phyloP scores from a whole-genome alignment of 2,113 vertebrate genomes.

The Myodes glareolus region DNA sequence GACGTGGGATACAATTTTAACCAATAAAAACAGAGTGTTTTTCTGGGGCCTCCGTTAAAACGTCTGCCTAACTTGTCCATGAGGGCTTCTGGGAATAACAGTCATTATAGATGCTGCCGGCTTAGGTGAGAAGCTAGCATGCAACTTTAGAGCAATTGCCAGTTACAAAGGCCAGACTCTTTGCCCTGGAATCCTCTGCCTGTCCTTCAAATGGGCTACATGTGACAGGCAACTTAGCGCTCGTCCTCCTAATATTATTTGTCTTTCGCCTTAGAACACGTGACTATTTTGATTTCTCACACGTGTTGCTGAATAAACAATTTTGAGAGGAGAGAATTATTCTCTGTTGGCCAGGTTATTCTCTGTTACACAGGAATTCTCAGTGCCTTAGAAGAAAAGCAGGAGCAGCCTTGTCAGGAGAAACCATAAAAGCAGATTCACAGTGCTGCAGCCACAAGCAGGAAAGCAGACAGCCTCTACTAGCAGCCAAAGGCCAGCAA shows the following conservation, averaged over 20 bases:
- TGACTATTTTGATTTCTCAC: background rate
- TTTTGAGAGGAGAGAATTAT: background rate
- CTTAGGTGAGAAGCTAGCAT: background rate
- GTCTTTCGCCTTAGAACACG: background rate
- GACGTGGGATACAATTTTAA: background rate
- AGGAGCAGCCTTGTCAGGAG: background rate
- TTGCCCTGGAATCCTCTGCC: background rate
- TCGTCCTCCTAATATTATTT: background rate
- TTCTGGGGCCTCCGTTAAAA: background rate
- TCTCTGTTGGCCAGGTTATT: background rate
- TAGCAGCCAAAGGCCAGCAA: background rate
- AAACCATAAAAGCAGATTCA: background rate
- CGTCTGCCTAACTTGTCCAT: background rate
- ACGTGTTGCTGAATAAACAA: background rate
- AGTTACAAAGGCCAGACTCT: background rate
- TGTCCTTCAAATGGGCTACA: background rate
- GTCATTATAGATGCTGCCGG: background rate
- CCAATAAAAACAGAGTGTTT: background rate
- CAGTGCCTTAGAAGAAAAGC: background rate
- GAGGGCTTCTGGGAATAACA: background rate
- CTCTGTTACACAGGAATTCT: background rate
- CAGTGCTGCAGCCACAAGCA: background rate
- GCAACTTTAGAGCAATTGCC: background rate
- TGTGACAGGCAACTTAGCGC: background rate
- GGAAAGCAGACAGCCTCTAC: background rate